Conservation (phyloP, 2,888 invertebrate genomes). For the Cephus sareptanus region DNA sequence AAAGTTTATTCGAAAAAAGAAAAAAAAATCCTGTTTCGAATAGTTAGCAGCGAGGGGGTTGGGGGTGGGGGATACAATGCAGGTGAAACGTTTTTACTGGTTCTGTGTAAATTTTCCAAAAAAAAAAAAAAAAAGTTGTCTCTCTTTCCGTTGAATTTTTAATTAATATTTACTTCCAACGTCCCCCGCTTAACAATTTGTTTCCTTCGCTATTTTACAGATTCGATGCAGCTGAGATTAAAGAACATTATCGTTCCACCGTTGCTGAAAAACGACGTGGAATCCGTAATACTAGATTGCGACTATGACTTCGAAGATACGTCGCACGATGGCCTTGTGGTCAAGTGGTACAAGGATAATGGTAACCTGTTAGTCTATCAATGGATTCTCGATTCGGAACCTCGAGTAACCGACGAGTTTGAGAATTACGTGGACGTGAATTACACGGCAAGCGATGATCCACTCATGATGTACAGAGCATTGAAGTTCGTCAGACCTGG, state of each 20-base stretch:
- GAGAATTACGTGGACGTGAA: constrained; percentile 63
- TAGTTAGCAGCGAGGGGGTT: too few species aligned
- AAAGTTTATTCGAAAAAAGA: too few species aligned
- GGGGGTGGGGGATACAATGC: too few species aligned
- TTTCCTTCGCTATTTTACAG: constrained; percentile 39
- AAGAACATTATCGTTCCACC: constrained; percentile 55
- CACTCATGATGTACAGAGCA: constrained; percentile 67
- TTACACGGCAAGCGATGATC: constrained; percentile 63
- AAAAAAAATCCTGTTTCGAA: too few species aligned
- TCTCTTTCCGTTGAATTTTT: neutral
- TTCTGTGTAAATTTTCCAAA: neutral
- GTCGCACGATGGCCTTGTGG: constrained; percentile 61
- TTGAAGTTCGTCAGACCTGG: constrained; percentile 69
- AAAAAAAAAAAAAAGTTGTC: too few species aligned
- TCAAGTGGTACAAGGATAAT: constrained; percentile 68
- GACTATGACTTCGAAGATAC: constrained; percentile 64
- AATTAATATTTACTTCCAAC: too few species aligned
- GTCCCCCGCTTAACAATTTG: neutral
- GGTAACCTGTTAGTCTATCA: constrained; percentile 65
- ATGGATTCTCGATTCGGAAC: constrained; percentile 64
- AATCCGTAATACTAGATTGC: constrained; percentile 67
- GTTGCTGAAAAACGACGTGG: constrained; percentile 46
- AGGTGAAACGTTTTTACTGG: neutral
- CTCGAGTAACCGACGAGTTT: constrained; percentile 57
- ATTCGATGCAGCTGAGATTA: constrained; percentile 52